Percentiles rank a stretch among this genome's conserved stretches.
Conservation (phyloP, 92 coral and sea anemone genomes). For the Metridium senile region DNA sequence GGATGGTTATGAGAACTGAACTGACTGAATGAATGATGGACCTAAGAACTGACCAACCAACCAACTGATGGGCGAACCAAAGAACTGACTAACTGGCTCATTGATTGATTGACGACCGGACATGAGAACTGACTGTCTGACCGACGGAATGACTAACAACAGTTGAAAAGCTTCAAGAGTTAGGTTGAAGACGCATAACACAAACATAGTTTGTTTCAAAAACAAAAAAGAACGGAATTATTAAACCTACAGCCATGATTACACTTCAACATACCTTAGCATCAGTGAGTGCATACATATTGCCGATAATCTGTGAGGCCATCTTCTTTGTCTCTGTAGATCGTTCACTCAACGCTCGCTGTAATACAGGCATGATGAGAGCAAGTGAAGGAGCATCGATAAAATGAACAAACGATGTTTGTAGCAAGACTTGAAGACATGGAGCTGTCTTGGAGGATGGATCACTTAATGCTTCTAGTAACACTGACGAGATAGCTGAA, state of each 20-base stretch:
- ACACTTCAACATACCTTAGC: slow-evolving; percentile 66
- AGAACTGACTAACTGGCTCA: too few species aligned
- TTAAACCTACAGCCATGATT: neutral
- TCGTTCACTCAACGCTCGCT: slow-evolving; percentile 88
- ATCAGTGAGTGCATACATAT: slow-evolving; percentile 95
- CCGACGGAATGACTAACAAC: too few species aligned
- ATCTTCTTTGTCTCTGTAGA: slow-evolving; percentile 98
- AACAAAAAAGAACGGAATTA: too few species aligned
- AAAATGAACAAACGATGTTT: slow-evolving; percentile 95
- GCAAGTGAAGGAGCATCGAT: slow-evolving; percentile 98
- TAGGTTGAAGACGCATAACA: too few species aligned
- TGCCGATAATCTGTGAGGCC: slow-evolving; percentile 98
- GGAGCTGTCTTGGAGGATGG: slow-evolving; percentile 91
- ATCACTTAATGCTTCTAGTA: slow-evolving; percentile 95
- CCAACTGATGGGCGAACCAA: too few species aligned
- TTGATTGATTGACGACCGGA: too few species aligned
- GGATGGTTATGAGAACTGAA: too few species aligned
- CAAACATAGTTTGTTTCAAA: too few species aligned
- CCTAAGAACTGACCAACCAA: too few species aligned
- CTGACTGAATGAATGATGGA: too few species aligned
- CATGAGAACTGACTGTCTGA: too few species aligned
- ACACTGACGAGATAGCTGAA: slow-evolving; percentile 88
- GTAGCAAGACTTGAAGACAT: slow-evolving; percentile 85
- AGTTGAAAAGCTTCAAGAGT: too few species aligned
- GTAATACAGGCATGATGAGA: slow-evolving; percentile 97